These are phyloP conservation scores for Botia almorhae DNA, from an alignment of 2,797 vertebrate genomes.

Conservation along the genomic window DNA sequence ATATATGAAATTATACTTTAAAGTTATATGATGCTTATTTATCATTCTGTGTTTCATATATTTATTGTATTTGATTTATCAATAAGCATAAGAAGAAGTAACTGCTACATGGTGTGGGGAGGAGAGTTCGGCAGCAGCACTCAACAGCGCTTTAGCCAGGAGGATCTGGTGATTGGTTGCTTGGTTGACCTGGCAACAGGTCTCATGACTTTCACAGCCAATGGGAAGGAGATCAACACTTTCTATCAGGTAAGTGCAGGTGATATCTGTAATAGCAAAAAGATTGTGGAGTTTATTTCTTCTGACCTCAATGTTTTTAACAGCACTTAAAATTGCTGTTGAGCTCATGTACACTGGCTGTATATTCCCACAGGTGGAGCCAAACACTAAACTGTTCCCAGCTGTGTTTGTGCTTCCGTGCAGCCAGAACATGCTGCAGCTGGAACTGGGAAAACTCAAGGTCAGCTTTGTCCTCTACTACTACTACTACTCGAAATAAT, in stretches of 20 bases:
- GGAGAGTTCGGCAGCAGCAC: slow-evolving; percentile 86
- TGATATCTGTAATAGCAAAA: neutral
- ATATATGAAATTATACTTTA: too few species aligned
- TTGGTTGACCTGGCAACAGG: slow-evolving; percentile 91
- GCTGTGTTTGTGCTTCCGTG: slow-evolving; percentile 86
- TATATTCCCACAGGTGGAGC: slow-evolving; percentile 84
- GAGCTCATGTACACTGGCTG: neutral
- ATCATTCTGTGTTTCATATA: neutral
- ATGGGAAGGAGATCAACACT: slow-evolving; percentile 93
- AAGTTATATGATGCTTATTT: neutral
- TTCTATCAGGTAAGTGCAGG: slow-evolving; percentile 86
- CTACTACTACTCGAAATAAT: neutral
- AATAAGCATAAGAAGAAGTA: slow-evolving; percentile 90
- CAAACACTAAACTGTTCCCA: slow-evolving; percentile 95
- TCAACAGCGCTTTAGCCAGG: slow-evolving; percentile 90
- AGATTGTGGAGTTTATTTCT: neutral
- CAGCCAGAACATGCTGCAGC: slow-evolving; percentile 88
- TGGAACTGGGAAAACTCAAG: slow-evolving; percentile 94
- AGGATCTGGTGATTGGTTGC: slow-evolving; percentile 91
- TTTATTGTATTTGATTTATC: slow-evolving; percentile 4
- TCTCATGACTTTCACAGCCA: slow-evolving; percentile 92
- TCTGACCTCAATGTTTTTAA: neutral
- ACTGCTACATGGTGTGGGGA: slow-evolving; percentile 97
- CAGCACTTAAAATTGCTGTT: neutral
- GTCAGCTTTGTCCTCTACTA: slow-evolving; percentile 65